Percentiles rank a stretch among this genome's conserved stretches.
These are phyloP conservation scores for Pachliopta kotzebuea DNA, from an alignment of 2,888 invertebrate species.

Conservation along the genomic window DNA sequence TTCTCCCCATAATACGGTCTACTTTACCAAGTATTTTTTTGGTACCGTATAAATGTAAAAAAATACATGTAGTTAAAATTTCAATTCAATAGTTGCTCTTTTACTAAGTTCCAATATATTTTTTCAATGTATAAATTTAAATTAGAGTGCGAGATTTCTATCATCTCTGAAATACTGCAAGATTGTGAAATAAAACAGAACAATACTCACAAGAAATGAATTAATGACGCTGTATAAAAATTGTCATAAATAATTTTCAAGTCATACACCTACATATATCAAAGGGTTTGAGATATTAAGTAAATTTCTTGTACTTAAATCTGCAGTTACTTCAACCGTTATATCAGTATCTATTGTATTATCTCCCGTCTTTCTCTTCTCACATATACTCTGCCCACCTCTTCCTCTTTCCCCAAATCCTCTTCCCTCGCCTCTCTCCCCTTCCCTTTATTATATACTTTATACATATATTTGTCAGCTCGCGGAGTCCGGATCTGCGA, in stretches of 20 bases:
- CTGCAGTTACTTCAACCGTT: neutral
- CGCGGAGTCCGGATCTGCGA: too few species aligned
- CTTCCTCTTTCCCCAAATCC: too few species aligned
- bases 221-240: neutral
- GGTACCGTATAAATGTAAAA: slow-evolving; percentile 38
- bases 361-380: too few species aligned
- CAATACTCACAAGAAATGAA: neutral
- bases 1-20: slow-evolving; percentile 45
- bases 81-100: slow-evolving; percentile 47
- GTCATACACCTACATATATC: too few species aligned
- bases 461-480: too few species aligned
- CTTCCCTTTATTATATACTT: too few species aligned
- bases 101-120: too few species aligned
- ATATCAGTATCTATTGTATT: too few species aligned
- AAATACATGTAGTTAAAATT: slow-evolving; percentile 52
- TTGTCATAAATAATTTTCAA: neutral
- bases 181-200: neutral
- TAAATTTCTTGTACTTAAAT: neutral
- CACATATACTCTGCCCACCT: too few species aligned
- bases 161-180: neutral
- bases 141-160: too few species aligned
- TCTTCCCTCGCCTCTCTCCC: too few species aligned
- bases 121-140: slow-evolving; percentile 33
- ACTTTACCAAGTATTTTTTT: slow-evolving; percentile 50
- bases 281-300: neutral